Evolutionary conservation across 2,113 vertebrate genomes (phyloP).

Genomic region (Amblyornis subalaris): DNA sequence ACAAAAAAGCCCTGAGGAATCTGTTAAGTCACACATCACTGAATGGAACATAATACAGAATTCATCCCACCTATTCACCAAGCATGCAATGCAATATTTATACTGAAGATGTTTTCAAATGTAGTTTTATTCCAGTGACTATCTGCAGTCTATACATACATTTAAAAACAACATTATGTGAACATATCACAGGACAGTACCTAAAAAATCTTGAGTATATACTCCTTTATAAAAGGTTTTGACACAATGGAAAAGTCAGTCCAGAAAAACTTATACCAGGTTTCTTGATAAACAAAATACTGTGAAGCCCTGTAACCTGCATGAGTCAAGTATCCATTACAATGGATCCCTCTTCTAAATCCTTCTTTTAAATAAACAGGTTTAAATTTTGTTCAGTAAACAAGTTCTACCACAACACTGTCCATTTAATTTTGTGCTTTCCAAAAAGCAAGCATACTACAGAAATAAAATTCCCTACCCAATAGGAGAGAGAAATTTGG

Average conservation of each 20-base stretch:
- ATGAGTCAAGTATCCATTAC: slow-evolving; percentile 35
- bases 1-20: slow-evolving; percentile 21
- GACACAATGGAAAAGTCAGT: slow-evolving; percentile 55
- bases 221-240: slow-evolving; percentile 77
- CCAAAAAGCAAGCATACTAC: slow-evolving; percentile 55
- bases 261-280: slow-evolving; percentile 36
- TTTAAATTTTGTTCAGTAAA: slow-evolving; percentile 25
- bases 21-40: neutral
- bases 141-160: slow-evolving; percentile 66
- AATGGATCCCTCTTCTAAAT: neutral
- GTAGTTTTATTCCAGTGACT: slow-evolving; percentile 73
- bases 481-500: neutral
- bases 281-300: slow-evolving; percentile 54
- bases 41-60: neutral
- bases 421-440: slow-evolving; percentile 45
- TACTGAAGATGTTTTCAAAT: neutral
- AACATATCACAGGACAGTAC: slow-evolving; percentile 58
- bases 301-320: slow-evolving; percentile 33
- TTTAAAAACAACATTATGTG: slow-evolving; percentile 61
- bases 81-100: neutral
- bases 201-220: slow-evolving; percentile 53
- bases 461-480: slow-evolving; percentile 37
- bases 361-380: slow-evolving; percentile 58
- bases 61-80: neutral
- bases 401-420: neutral